phyloP scores from a whole-genome alignment of 2,888 invertebrate species.

The Caenorhabditis sp. region DNA sequence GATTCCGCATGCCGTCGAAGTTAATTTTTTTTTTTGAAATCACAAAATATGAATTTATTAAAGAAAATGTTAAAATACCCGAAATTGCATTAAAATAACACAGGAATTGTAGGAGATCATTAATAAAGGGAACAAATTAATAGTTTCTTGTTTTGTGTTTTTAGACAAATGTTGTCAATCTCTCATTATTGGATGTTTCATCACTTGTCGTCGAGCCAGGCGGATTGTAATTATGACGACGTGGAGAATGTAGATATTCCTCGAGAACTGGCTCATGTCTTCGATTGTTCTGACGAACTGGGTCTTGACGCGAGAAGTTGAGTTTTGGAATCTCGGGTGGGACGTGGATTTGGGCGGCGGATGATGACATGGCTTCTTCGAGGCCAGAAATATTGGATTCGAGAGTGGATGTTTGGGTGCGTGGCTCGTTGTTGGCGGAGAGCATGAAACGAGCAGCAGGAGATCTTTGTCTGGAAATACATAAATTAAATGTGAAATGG shows the following conservation, averaged over 20 bases:
- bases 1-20: too few species aligned
- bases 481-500: too few species aligned
- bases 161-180: slow-evolving; percentile 33
- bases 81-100: too few species aligned
- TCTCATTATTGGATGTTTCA: slow-evolving; percentile 15
- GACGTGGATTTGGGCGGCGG: neutral
- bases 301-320: slow-evolving; percentile 37
- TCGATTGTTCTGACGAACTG: slow-evolving; percentile 17
- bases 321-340: slow-evolving; percentile 11
- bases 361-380: slow-evolving; percentile 30
- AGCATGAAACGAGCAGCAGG: neutral
- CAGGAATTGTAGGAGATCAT: too few species aligned
- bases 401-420: slow-evolving; percentile 40
- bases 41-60: neutral
- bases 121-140: neutral
- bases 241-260: slow-evolving; percentile 36
- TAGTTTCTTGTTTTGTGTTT: neutral
- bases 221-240: slow-evolving; percentile 9
- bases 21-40: too few species aligned
- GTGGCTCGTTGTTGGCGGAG: neutral
- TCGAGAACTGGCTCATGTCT: slow-evolving; percentile 32
- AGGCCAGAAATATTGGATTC: slow-evolving; percentile 40
- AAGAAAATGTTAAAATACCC: too few species aligned
- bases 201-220: neutral
- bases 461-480: neutral